A percentile compares a stretch with the other conserved stretches of the same genome.
These are phyloP conservation scores for Athene noctua DNA, from an alignment of 2,113 vertebrate species.

Conservation along the genomic window DNA sequence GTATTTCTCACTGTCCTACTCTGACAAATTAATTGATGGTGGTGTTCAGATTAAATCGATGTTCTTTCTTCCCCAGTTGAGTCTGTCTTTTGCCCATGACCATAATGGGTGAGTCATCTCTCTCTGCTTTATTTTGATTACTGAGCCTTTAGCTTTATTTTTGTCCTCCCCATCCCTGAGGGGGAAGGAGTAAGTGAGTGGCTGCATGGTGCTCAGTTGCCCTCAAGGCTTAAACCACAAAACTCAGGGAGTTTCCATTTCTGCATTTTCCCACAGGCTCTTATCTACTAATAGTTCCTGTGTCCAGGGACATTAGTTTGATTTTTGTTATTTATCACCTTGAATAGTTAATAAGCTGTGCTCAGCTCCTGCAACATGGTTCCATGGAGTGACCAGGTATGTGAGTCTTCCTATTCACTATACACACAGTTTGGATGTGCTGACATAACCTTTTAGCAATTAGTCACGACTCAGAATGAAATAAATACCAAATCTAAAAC, in stretches of 20 bases:
- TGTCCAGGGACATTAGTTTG: neutral
- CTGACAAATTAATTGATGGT: too few relatives aligned
- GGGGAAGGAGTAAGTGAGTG: too few relatives aligned
- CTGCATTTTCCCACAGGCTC: neutral
- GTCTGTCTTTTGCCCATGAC: too few relatives aligned
- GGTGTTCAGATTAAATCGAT: too few relatives aligned
- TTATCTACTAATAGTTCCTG: neutral
- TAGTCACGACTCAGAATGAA: neutral
- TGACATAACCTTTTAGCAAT: neutral
- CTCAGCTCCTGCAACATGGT: neutral
- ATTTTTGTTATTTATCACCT: neutral
- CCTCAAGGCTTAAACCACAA: too few relatives aligned
- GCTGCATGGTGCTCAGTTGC: too few relatives aligned
- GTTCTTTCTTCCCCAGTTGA: too few relatives aligned
- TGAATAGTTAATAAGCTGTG: neutral
- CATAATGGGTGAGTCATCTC: too few relatives aligned
- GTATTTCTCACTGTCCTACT: too few relatives aligned
- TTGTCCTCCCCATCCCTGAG: too few relatives aligned
- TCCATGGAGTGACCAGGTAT: neutral
- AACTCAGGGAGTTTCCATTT: neutral
- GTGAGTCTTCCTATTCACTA: neutral
- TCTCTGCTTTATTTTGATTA: too few relatives aligned
- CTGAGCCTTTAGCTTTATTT: too few relatives aligned
- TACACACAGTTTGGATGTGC: neutral
- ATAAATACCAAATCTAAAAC: neutral